Evolutionary conservation across 1,140 invertebrate species (phyloP), one percentile per base, ranked within the genome.

Genomic region (Heterodera carotae): DNA sequence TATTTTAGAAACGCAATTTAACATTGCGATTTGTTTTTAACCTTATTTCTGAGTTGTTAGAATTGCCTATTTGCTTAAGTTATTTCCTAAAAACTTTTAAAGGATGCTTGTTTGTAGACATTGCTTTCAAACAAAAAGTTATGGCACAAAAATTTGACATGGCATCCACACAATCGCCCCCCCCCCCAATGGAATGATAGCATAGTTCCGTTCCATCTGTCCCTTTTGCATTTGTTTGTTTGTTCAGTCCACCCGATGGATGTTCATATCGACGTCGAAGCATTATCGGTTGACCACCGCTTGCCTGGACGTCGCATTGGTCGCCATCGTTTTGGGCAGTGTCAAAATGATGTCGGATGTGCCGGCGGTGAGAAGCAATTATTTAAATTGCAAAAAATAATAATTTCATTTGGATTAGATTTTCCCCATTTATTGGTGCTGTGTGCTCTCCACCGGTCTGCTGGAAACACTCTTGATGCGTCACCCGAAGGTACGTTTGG

Each of bases 341-440:
- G 18, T 22, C 48, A 56, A 56, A 56, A 56, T 56, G 18, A 22
- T 56, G 48, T 22, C 18, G 1, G 48, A 56, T 56, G 15, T 22
- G 22, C 48, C 48, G 2, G 48, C 22, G 48, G 48, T 56, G 22
- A 56, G 48, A 22, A n/a, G n/a, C n/a, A n/a, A n/a, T n/a, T n/a
- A n/a, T n/a, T n/a, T n/a, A n/a, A n/a, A n/a, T n/a, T n/a, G n/a
- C n/a, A n/a, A n/a, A n/a, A n/a, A n/a, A n/a, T n/a, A n/a, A n/a
- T n/a, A n/a, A n/a, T n/a, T n/a, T n/a, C n/a, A n/a, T 15, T 60
- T 12, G 15, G 75, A 84, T 75, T 64, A 85, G 84, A 85, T 83
- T 60, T 81, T 86, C 66, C 75, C 84, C 0, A 48, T 85, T 8
- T 85, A 85, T 69, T 86, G 85, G 84, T 67, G 85, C n/a, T 75